Evolutionary conservation across 2,888 invertebrate species (phyloP).

Genomic region (Megalurothrips usitatus): DNA sequence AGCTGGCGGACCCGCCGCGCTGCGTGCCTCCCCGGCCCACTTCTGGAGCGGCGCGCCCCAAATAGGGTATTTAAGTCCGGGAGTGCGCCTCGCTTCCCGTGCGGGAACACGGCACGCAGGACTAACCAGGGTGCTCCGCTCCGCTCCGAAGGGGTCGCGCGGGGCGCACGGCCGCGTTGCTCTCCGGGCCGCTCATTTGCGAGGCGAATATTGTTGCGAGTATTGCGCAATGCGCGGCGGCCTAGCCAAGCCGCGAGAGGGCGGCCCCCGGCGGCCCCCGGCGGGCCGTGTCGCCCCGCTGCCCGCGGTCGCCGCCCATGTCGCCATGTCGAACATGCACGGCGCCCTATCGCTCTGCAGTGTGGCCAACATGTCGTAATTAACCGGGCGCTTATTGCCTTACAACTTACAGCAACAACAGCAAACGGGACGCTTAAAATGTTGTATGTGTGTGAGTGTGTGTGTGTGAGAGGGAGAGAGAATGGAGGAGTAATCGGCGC

Average conservation of each 20-base stretch:
- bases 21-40: not conserved
- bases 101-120: too few relatives aligned
- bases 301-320: constrained; percentile 2
- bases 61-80: not conserved
- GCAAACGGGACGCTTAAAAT: too few relatives aligned
- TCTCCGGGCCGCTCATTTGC: constrained; percentile 14
- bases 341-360: not conserved
- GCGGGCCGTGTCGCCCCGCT: not conserved
- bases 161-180: not conserved
- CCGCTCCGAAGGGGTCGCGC: not conserved
- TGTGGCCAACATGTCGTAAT: constrained; percentile 24
- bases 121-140: not conserved
- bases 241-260: not conserved
- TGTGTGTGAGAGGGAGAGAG: not conserved
- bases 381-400: constrained; percentile 12
- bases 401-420: constrained; percentile 5
- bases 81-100: not conserved
- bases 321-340: constrained; percentile 13
- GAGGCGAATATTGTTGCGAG: constrained; percentile 26
- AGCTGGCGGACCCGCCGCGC: too few relatives aligned
- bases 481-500: not conserved
- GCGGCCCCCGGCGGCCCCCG: not conserved
- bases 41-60: not conserved
- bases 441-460: not conserved
- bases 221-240: not conserved